Base-by-base conservation (phyloP, 2,888 invertebrate genomes). In the Rhyacophila evoluta region DNA sequence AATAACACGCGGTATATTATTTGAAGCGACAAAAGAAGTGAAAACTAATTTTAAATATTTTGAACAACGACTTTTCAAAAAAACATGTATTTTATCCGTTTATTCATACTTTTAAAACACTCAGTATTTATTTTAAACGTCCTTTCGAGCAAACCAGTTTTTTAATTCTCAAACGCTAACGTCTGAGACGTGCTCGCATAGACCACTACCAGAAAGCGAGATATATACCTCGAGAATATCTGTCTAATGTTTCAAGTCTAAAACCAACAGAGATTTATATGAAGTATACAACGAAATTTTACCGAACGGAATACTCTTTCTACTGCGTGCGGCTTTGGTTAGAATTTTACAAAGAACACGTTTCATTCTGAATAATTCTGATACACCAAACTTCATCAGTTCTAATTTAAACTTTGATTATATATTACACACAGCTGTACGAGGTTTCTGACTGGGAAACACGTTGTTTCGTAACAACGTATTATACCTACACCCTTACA, bases 401-500 rank as follows among this genome's bases (percentile, higher is more conserved):
- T 81, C 82, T 80, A 82, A 82, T 82, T 82, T 82, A 82, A 81
- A 82, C 82, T 82, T 81, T 80, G 80, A 81, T 82, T 79, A 75
- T 82, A 81, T 77, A 82, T 82, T 79, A 75, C 72, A 72, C 80
- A 75, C 80, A 82, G 82, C 80, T 82, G 82, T 82, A 75, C 41
- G 27, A 70, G 73, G 67, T 41, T 76, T 76, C 71, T 76, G 76
- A 76, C 76, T 33, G 11, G 29, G 41, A 71, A 72, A 55, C 67
- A 37, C n/a, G 39, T 41, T 28, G 27, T 77, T 72, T 67, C 27
- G 55, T 72, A 67, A 77, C 38, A 37, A 33, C 73, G 73, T 25
- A 39, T 73, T 25, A 19, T 55, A 55, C 55, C 25, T 55, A 55
- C 10, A 55, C 55, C 55, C 12, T 41, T 25, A 55, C 55, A 55